Conservation (phyloP, 1,140 invertebrate genomes). For the Temnothorax longispinosus region DNA sequence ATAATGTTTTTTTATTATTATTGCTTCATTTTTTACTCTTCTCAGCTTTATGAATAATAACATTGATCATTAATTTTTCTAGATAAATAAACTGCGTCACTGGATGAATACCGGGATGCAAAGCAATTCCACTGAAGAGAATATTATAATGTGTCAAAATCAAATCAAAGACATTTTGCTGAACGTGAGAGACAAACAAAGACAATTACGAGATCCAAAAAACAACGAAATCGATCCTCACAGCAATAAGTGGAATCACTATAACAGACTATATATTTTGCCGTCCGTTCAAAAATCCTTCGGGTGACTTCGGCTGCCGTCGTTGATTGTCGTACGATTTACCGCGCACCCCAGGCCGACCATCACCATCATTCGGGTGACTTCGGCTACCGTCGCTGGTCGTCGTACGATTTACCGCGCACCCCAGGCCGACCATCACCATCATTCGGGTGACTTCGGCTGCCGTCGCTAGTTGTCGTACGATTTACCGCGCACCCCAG, state of each 20-base stretch:
- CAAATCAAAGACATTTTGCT: slow-evolving; percentile 68
- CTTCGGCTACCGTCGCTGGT: no score
- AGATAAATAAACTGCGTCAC: slow-evolving; percentile 81
- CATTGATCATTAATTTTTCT: slow-evolving; percentile 29
- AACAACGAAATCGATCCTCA: not conserved
- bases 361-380: no score
- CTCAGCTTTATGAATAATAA: not conserved
- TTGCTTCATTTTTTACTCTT: not conserved
- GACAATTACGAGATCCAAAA: slow-evolving; percentile 56
- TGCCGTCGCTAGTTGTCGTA: no score
- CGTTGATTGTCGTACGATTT: no score
- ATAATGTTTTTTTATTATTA: not conserved
- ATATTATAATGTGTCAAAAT: slow-evolving; percentile 72
- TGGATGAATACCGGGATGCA: slow-evolving; percentile 79
- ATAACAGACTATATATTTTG: slow-evolving; percentile 72
- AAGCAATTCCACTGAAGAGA: not conserved
- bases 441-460: no score
- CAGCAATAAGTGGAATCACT: slow-evolving; percentile 76
- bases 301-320: no score
- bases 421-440: no score
- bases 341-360: no score
- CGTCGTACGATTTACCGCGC: no score
- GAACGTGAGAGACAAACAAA: slow-evolving; percentile 72
- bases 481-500: no score
- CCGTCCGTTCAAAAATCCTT: slow-evolving; percentile 70